A percentile compares a stretch with the other conserved stretches of the same genome.
phyloP scores from a whole-genome alignment of 1,140 invertebrate genomes.

The Papilio xuthus region DNA sequence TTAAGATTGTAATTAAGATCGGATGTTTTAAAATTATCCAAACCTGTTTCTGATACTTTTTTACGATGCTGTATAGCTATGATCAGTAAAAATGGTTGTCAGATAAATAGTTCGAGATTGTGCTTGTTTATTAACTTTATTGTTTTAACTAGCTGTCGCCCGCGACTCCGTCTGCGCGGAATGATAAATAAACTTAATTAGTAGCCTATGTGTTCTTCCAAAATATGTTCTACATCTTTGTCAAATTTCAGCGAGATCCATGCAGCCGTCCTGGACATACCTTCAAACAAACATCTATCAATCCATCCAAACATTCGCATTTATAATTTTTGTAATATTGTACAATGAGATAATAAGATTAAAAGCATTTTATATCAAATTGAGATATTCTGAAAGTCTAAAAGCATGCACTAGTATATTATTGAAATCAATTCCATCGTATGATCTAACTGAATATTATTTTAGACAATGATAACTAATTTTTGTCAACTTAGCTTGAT shows the following conservation, averaged over 20 bases:
- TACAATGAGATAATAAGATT: too few species aligned
- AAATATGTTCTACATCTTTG: too few species aligned
- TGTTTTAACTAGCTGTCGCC: too few species aligned
- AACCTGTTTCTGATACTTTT: neutral
- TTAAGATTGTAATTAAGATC: conserved; percentile 20
- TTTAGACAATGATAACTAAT: neutral
- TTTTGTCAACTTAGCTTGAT: neutral
- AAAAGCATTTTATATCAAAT: too few species aligned
- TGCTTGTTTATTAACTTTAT: neutral
- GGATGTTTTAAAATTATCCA: neutral
- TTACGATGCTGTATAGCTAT: neutral
- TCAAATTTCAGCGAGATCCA: too few species aligned
- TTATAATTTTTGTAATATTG: too few species aligned
- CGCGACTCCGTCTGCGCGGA: too few species aligned
- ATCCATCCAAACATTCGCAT: too few species aligned
- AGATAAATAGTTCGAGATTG: neutral
- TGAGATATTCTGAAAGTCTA: neutral
- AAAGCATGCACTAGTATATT: neutral
- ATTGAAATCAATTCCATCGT: neutral
- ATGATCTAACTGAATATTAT: neutral
- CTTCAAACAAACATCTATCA: too few species aligned
- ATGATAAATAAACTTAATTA: too few species aligned
- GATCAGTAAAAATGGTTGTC: neutral
- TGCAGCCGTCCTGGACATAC: too few species aligned
- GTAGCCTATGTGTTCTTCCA: too few species aligned